A percentile compares a stretch with the other conserved stretches of the same genome.
Conservation (phyloP, 2,797 vertebrate genomes). For the Rallus crepitans region DNA sequence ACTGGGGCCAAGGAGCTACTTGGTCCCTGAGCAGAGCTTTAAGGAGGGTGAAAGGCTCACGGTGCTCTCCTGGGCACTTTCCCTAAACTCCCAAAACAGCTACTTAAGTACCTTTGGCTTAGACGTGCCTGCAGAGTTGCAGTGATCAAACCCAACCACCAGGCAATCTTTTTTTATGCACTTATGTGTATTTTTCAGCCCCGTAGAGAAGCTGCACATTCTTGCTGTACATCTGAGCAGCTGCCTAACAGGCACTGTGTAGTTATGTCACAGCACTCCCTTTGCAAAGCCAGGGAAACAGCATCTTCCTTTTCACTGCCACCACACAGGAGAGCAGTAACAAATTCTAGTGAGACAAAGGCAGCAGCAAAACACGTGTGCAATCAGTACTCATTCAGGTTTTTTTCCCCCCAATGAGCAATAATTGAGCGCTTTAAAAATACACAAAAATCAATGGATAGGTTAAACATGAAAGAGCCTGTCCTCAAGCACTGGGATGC, state of each 20-base stretch:
- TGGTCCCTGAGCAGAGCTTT: neutral
- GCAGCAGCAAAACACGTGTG: neutral
- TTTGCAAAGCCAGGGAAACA: neutral
- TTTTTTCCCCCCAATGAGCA: neutral
- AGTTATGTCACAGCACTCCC: neutral
- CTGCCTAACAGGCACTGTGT: neutral
- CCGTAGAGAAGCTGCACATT: neutral
- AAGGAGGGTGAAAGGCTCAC: neutral
- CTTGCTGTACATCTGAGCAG: neutral
- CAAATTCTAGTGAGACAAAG: neutral
- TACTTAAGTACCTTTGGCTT: neutral
- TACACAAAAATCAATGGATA: neutral
- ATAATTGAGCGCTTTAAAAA: neutral
- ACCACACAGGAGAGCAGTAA: neutral
- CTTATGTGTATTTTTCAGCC: neutral
- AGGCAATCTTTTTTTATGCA: neutral
- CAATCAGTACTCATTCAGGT: neutral
- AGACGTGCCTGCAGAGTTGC: neutral
- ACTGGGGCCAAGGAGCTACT: neutral
- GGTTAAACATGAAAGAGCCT: neutral
- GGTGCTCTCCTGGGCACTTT: neutral
- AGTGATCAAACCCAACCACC: neutral
- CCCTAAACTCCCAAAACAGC: neutral
- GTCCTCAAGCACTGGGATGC: neutral
- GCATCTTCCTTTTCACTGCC: neutral